Percentiles rank a stretch among this genome's conserved stretches.
Evolutionary conservation across 2,888 invertebrate genomes (phyloP).

Genomic region (Hirtodrosophila histrioides): DNA sequence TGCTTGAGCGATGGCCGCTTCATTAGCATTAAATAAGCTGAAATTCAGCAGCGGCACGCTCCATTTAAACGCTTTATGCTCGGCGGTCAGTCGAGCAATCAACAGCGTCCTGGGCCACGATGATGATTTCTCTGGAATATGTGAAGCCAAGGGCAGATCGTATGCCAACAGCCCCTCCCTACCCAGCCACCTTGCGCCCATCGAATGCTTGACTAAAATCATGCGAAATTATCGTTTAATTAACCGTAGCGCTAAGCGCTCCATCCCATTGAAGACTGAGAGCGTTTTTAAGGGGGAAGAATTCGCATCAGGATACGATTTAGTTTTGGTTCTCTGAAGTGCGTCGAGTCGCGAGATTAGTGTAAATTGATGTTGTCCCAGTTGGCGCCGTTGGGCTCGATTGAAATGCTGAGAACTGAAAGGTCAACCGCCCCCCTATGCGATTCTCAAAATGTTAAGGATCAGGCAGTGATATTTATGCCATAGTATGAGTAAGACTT

Average conservation of each 20-base stretch:
- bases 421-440: conserved; percentile 23
- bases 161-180: no score
- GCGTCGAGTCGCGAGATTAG: conserved; percentile 55
- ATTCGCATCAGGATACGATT: conserved; percentile 21
- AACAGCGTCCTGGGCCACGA: conserved; percentile 31
- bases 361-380: conserved; percentile 47
- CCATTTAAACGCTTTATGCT: conserved; percentile 71
- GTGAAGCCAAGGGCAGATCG: conserved; percentile 19
- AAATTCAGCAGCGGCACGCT: conserved; percentile 82
- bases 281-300: conserved; percentile 16
- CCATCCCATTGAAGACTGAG: conserved; percentile 32
- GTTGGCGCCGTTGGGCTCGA: conserved; percentile 66
- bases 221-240: conserved; percentile 82
- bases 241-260: conserved; percentile 75
- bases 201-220: conserved; percentile 52
- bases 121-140: conserved; percentile 50
- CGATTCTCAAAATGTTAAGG: conserved; percentile 11
- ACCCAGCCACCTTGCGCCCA: no score
- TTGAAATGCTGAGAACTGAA: conserved; percentile 25
- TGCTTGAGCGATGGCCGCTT: conserved; percentile 65
- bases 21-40: conserved; percentile 84
- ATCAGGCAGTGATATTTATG: no score
- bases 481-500: no score
- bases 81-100: conserved; percentile 52
- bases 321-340: conserved; percentile 25